phyloP scores from a whole-genome alignment of 1,140 invertebrate species.

The Diachasma alloeum region DNA sequence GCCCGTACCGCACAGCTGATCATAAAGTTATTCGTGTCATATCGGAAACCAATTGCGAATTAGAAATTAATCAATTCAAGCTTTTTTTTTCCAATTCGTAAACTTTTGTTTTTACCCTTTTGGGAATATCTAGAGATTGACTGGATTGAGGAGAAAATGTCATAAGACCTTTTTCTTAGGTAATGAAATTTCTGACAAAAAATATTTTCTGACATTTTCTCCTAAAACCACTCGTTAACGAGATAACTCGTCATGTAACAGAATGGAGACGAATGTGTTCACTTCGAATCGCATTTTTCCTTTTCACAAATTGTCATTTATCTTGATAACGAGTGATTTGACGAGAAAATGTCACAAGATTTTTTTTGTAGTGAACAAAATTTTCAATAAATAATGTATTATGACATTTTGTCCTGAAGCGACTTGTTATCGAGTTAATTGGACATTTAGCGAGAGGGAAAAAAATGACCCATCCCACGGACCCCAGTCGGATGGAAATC shows the following conservation, averaged over 20 bases:
- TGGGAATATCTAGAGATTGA: neutral
- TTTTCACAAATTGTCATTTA: no score
- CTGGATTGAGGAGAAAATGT: neutral
- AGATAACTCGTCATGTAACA: neutral
- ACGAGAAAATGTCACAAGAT: neutral
- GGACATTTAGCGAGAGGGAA: no score
- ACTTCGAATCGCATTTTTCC: no score
- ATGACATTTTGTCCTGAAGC: neutral
- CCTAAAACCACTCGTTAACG: neutral
- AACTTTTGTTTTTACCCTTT: no score
- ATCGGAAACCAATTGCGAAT: neutral
- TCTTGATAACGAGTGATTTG: neutral
- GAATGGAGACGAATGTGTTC: no score
- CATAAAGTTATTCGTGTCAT: conserved; percentile 14
- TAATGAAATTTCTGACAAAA: neutral
- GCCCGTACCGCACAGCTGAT: conserved; percentile 93
- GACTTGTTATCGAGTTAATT: neutral
- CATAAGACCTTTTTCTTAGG: neutral
- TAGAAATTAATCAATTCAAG: neutral
- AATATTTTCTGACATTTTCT: neutral
- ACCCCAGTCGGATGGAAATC: neutral
- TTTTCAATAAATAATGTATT: neutral
- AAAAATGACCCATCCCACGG: neutral
- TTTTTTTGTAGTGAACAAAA: neutral
- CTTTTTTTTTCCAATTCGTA: neutral